These are phyloP conservation scores for Pithys albifrons DNA, from an alignment of 2,113 vertebrate species.

Conservation along the genomic window DNA sequence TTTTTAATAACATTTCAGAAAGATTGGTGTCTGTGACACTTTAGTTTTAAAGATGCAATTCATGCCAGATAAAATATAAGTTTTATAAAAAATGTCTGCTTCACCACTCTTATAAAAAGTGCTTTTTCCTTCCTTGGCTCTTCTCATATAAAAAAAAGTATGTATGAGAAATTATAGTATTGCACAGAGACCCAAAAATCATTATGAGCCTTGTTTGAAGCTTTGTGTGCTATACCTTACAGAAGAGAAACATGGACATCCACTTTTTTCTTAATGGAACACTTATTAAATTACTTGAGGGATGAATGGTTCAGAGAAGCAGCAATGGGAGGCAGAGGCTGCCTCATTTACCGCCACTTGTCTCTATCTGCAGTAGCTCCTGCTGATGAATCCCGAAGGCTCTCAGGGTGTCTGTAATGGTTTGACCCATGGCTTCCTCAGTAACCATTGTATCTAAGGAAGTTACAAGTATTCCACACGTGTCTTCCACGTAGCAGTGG, in stretches of 20 bases:
- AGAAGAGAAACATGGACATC: neutral
- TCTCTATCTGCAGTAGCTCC: neutral
- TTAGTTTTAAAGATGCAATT: constrained; percentile 5
- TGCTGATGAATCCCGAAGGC: neutral
- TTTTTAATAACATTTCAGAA: constrained; percentile 9
- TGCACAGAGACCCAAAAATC: neutral
- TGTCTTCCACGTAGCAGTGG: too few relatives aligned
- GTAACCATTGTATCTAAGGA: too few relatives aligned
- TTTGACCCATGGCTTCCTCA: too few relatives aligned
- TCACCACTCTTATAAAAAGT: neutral
- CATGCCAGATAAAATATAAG: constrained; percentile 2
- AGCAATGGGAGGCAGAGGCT: neutral
- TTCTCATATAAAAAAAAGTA: neutral
- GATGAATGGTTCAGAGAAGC: neutral
- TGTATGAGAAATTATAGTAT: neutral
- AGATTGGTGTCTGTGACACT: neutral
- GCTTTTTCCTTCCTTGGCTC: neutral
- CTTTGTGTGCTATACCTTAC: neutral
- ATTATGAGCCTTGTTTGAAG: neutral
- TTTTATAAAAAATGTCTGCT: neutral
- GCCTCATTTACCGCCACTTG: neutral
- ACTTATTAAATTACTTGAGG: neutral
- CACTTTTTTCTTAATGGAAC: neutral
- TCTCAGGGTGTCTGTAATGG: neutral
- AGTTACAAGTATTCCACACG: too few relatives aligned